phyloP scores from a whole-genome alignment of 2,888 invertebrate genomes.

The Mythimna albipuncta region DNA sequence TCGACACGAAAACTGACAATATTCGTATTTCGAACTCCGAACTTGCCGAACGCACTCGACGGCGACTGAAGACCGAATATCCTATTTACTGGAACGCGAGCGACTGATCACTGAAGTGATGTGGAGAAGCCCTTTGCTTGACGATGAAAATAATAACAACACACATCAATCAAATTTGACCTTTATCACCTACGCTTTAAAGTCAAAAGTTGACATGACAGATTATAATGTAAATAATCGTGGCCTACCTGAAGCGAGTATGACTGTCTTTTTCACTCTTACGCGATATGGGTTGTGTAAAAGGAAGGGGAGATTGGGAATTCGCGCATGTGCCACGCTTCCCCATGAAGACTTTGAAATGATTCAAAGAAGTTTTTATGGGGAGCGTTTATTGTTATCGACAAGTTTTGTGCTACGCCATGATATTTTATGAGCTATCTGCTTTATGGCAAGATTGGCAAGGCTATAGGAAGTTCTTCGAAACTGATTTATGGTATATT shows the following conservation, averaged over 20 bases:
- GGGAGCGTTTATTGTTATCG: slow-evolving; percentile 77
- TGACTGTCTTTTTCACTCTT: slow-evolving; percentile 75
- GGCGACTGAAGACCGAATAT: slow-evolving; percentile 76
- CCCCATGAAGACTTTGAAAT: slow-evolving; percentile 74
- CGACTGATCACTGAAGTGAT: slow-evolving; percentile 71
- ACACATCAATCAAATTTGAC: slow-evolving; percentile 66
- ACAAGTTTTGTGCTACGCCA: slow-evolving; percentile 73
- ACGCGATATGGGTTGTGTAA: slow-evolving; percentile 62
- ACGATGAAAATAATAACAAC: slow-evolving; percentile 78
- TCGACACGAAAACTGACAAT: slow-evolving; percentile 58
- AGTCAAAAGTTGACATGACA: slow-evolving; percentile 61
- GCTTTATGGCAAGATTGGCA: slow-evolving; percentile 67
- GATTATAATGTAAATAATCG: slow-evolving; percentile 72
- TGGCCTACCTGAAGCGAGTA: slow-evolving; percentile 70
- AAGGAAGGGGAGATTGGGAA: slow-evolving; percentile 65
- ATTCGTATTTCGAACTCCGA: slow-evolving; percentile 60
- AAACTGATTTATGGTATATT: slow-evolving; percentile 55
- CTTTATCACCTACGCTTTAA: slow-evolving; percentile 61
- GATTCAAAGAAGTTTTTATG: slow-evolving; percentile 78
- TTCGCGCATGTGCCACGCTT: slow-evolving; percentile 81
- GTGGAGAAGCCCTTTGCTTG: slow-evolving; percentile 75
- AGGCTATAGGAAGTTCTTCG: slow-evolving; percentile 62
- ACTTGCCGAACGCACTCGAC: slow-evolving; percentile 67
- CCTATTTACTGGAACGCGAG: slow-evolving; percentile 70
- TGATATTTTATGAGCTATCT: slow-evolving; percentile 69